Percentiles rank a stretch among this genome's conserved stretches.
Evolutionary conservation across 2,888 invertebrate genomes (phyloP).

Genomic region (Dicycla oo): DNA sequence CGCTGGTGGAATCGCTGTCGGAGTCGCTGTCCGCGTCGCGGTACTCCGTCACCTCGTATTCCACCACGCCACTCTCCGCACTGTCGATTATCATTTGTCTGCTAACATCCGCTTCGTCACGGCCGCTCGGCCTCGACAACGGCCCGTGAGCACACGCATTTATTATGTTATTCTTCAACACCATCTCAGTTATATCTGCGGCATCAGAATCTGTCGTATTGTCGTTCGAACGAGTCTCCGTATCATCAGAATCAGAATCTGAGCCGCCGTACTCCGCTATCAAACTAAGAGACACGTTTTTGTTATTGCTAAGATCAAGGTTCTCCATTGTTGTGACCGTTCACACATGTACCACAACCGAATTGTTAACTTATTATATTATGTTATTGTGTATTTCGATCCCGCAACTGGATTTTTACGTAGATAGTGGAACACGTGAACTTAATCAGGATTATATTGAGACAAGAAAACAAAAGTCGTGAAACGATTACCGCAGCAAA

Average conservation of each 20-base stretch:
- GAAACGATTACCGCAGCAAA: conserved; percentile 64
- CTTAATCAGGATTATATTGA: conserved; percentile 61
- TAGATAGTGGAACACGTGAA: conserved; percentile 58
- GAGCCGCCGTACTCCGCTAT: conserved; percentile 87
- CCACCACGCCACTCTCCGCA: conserved; percentile 83
- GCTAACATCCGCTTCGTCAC: conserved; percentile 78
- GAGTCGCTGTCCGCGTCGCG: conserved; percentile 82
- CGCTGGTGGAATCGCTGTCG: conserved; percentile 77
- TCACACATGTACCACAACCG: conserved; percentile 66
- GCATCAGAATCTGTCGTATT: conserved; percentile 83
- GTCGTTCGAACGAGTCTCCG: conserved; percentile 77
- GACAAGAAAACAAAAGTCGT: conserved; percentile 68
- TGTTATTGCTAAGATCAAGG: conserved; percentile 84
- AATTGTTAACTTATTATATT: conserved; percentile 53
- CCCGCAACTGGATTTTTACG: conserved; percentile 37
- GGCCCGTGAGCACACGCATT: conserved; percentile 89
- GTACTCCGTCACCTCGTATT: conserved; percentile 87
- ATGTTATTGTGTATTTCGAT: conserved; percentile 35
- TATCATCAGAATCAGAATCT: conserved; percentile 86
- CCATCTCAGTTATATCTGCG: conserved; percentile 86
- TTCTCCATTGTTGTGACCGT: conserved; percentile 83
- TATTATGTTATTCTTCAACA: conserved; percentile 88
- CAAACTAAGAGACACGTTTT: conserved; percentile 87
- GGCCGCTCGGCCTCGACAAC: conserved; percentile 72
- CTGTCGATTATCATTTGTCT: conserved; percentile 88